Conservation (phyloP, 1,140 invertebrate species). For the Drosophila nasuta region DNA sequence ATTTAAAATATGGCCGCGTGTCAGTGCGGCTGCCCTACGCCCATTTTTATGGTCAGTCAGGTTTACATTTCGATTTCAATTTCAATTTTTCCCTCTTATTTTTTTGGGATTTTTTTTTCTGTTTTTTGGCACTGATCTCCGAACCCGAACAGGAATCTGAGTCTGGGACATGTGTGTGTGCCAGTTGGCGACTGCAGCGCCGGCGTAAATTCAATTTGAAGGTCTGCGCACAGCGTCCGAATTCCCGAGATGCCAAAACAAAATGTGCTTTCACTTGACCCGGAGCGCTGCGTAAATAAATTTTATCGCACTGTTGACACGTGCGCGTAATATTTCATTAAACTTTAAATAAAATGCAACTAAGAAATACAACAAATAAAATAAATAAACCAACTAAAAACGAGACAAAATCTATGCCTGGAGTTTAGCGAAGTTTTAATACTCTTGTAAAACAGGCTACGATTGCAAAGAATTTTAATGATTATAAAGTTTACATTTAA, state of each 20-base stretch:
- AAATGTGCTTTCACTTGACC: conserved; percentile 84
- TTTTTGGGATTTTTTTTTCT: neutral
- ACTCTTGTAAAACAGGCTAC: neutral
- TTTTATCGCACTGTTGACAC: conserved; percentile 80
- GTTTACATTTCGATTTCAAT: conserved; percentile 79
- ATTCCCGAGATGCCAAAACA: conserved; percentile 48
- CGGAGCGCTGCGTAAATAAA: conserved; percentile 80
- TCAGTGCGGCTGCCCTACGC: conserved; percentile 82
- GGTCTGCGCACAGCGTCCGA: conserved; percentile 55
- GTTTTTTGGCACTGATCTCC: conserved; percentile 52
- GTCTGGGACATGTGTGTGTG: conserved; percentile 4
- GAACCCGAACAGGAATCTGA: conserved; percentile 21
- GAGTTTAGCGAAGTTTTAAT: neutral
- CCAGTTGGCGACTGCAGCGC: neutral
- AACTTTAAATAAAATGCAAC: conserved; percentile 51
- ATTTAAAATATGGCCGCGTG: conserved; percentile 84
- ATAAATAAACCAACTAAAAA: conserved; percentile 22
- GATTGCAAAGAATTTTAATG: too few relatives aligned
- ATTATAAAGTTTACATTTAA: too few relatives aligned
- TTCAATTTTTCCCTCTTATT: conserved; percentile 55
- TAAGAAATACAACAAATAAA: conserved; percentile 30
- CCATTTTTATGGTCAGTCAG: conserved; percentile 79
- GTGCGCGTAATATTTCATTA: conserved; percentile 82
- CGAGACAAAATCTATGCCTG: neutral
- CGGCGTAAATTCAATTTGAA: conserved; percentile 81